These are phyloP conservation scores for Gerris lacustris DNA, from an alignment of 2,888 invertebrate genomes.

Conservation along the genomic window DNA sequence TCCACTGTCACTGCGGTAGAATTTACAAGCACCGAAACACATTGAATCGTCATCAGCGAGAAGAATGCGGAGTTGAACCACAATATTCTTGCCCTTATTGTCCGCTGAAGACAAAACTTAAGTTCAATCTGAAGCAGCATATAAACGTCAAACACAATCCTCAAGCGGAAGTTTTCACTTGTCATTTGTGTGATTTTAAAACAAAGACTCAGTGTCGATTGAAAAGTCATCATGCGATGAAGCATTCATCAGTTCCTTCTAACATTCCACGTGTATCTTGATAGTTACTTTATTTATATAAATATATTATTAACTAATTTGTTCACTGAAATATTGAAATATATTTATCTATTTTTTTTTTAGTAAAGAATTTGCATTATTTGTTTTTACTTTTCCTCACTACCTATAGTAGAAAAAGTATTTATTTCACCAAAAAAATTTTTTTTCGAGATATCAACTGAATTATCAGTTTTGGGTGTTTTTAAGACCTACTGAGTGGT, in stretches of 20 bases:
- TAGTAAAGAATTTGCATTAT: not conserved
- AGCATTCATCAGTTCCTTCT: not conserved
- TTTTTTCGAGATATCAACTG: too few relatives aligned
- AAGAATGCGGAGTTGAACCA: slow-evolving; percentile 29
- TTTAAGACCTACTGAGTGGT: too few relatives aligned
- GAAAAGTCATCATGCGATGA: not conserved
- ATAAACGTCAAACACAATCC: slow-evolving; percentile 4
- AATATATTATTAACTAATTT: not conserved
- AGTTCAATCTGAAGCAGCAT: slow-evolving; percentile 4
- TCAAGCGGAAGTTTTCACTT: not conserved
- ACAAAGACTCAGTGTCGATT: not conserved
- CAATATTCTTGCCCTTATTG: not conserved
- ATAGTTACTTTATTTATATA: not conserved
- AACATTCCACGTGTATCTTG: not conserved
- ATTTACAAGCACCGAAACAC: slow-evolving; percentile 2
- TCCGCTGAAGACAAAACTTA: not conserved
- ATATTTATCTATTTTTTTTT: not conserved
- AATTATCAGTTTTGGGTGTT: too few relatives aligned
- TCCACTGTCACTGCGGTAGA: slow-evolving; percentile 14
- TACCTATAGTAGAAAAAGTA: too few relatives aligned
- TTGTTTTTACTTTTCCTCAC: too few relatives aligned
- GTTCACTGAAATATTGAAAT: not conserved
- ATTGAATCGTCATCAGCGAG: slow-evolving; percentile 25
- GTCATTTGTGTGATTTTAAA: not conserved
- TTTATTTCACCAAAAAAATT: too few relatives aligned